Base-by-base conservation (phyloP, 2,113 vertebrate species). In the Pithys albifrons region DNA sequence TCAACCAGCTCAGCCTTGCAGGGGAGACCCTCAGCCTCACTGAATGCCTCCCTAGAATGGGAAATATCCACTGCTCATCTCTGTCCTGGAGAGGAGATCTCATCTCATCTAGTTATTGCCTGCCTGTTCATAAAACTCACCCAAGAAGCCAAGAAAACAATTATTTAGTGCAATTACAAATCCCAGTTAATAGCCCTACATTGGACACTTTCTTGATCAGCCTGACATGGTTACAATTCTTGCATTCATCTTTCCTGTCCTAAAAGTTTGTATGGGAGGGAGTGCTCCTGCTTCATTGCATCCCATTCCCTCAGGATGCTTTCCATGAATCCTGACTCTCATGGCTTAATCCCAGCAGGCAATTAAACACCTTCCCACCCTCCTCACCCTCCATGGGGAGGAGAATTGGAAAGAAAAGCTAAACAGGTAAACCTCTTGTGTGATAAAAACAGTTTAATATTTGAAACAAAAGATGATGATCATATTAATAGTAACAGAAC, bases 11-110 rank as follows among this genome's bases (percentile, higher is more conserved):
- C 43, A 70, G 54, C 24, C 4, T 28, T 11, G 37, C 7, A 3
- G 22, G 43, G 59, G 16, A 28, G 37, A 33, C 13, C 12, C 37
- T 70, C 66, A 78, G 27, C 24, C 27, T 85, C 37, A n/a, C 29
- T 4, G 2, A 58, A 6, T 20, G 10, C 4, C 18, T 20, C 65
- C 6, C 2, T 15, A 14, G 57, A 27, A 10, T 1, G 9, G 10
- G 31, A 28, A 27, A 54, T 37, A 55, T 9, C 41, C 29, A 10
- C n/a, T 67, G 49, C 19, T 66, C 28, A 11, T 35, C 51, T 29
- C 67, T 27, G 37, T 57, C n/a, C 37, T 54, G 69, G 19, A 54
- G 67, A 51, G 51, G 33, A 55, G 25, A 16, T 52, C 79, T 67
- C 4, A 0, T 48, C 77, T 35, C 10, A 64, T 25, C 28, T 64